These are phyloP conservation scores for Danio tinwini DNA, from an alignment of 2,797 vertebrate species.

Conservation along the genomic window DNA sequence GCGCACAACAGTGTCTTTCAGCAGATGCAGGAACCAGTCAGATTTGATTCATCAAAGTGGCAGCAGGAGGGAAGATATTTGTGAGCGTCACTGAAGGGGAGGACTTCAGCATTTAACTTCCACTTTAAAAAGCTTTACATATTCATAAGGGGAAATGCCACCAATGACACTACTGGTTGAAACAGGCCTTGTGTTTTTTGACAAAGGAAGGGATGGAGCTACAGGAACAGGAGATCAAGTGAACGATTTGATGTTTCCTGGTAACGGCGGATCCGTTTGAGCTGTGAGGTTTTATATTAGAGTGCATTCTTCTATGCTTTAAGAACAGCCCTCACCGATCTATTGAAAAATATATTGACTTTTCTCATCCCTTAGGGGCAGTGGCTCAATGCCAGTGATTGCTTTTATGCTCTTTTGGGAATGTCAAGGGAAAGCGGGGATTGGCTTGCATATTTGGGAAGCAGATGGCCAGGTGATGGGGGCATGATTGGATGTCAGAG, in stretches of 20 bases:
- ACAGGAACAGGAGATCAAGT: neutral
- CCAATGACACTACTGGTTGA: neutral
- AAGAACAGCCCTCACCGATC: neutral
- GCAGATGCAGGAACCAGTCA: neutral
- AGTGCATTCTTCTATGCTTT: neutral
- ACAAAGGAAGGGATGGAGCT: constrained; percentile 5
- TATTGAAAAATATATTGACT: constrained; percentile 45
- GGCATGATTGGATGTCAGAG: neutral
- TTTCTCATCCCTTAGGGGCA: constrained; percentile 29
- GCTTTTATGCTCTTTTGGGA: constrained; percentile 21
- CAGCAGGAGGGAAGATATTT: neutral
- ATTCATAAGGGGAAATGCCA: constrained; percentile 15
- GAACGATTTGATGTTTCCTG: neutral
- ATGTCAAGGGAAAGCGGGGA: neutral
- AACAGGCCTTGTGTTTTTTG: neutral
- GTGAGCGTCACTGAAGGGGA: neutral
- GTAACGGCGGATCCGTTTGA: neutral
- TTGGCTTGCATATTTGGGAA: neutral
- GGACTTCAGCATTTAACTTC: constrained; percentile 9
- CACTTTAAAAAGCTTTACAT: constrained; percentile 15
- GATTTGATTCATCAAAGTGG: constrained; percentile 31
- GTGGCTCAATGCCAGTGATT: constrained; percentile 47
- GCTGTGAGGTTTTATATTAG: neutral
- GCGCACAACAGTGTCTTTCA: constrained; percentile 11
- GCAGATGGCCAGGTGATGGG: neutral